Evolutionary conservation across 2,888 invertebrate species (phyloP).

Genomic region (Coleophora deauratella): DNA sequence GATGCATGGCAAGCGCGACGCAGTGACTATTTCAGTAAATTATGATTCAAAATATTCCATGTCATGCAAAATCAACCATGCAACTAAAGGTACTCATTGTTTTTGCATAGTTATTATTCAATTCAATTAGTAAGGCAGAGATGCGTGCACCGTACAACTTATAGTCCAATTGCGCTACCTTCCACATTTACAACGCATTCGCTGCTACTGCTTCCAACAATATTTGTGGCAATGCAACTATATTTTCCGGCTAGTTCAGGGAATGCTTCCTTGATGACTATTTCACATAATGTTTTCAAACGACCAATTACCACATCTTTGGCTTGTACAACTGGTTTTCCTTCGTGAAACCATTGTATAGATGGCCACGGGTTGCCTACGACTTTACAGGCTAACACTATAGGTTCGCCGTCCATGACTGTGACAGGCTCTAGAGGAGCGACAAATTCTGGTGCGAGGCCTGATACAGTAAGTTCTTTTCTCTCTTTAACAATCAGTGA

Average conservation of each 20-base stretch:
- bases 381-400: slow-evolving; percentile 81
- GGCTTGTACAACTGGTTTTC: slow-evolving; percentile 80
- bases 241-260: slow-evolving; percentile 94
- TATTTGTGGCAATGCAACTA: slow-evolving; percentile 86
- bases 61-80: slow-evolving; percentile 10
- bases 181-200: slow-evolving; percentile 86
- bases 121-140: no score
- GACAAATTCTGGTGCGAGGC: slow-evolving; percentile 81
- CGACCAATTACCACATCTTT: slow-evolving; percentile 84
- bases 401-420: slow-evolving; percentile 93
- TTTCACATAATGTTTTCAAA: slow-evolving; percentile 82
- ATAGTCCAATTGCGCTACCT: slow-evolving; percentile 72
- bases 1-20: slow-evolving; percentile 53
- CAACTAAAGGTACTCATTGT: neutral
- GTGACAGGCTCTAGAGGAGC: slow-evolving; percentile 81
- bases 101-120: neutral
- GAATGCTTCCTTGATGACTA: slow-evolving; percentile 89
- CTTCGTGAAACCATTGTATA: slow-evolving; percentile 87
- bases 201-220: slow-evolving; percentile 86
- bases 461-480: slow-evolving; percentile 43
- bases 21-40: slow-evolving; percentile 6
- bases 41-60: slow-evolving; percentile 7
- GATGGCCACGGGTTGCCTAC: slow-evolving; percentile 85
- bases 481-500: slow-evolving; percentile 78
- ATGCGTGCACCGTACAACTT: slow-evolving; percentile 28